Evolutionary conservation across 2,888 invertebrate genomes (phyloP).

Genomic region (Peribatodes rhomboidaria): DNA sequence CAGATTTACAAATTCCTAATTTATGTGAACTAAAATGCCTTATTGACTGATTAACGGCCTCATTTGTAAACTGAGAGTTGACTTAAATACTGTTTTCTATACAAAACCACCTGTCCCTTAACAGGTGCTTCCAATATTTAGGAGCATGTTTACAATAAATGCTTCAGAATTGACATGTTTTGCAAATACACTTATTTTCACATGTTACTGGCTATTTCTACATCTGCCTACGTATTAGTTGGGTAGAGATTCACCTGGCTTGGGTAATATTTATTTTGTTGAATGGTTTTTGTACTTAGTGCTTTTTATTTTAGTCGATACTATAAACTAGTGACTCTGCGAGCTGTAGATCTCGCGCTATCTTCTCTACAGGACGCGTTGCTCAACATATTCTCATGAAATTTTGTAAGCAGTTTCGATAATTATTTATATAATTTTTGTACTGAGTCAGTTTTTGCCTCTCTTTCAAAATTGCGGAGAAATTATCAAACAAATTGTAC

Average conservation of each 20-base stretch:
- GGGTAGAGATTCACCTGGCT: slow-evolving; percentile 13
- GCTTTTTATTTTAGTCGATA: not conserved
- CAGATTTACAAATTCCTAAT: slow-evolving; percentile 12
- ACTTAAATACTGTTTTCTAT: slow-evolving; percentile 28
- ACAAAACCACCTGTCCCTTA: slow-evolving; percentile 19
- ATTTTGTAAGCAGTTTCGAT: too few species aligned
- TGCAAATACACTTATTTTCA: slow-evolving; percentile 50
- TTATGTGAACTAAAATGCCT: slow-evolving; percentile 30
- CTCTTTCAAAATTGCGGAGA: too few species aligned
- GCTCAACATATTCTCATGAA: too few species aligned
- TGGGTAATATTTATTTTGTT: slow-evolving; percentile 6
- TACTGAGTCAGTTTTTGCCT: too few species aligned
- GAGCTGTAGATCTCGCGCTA: too few species aligned
- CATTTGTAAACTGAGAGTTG: slow-evolving; percentile 27
- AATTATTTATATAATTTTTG: too few species aligned
- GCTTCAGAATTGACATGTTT: slow-evolving; percentile 53
- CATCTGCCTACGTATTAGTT: slow-evolving; percentile 2
- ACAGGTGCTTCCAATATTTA: slow-evolving; percentile 20
- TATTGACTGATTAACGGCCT: slow-evolving; percentile 34
- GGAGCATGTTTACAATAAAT: slow-evolving; percentile 41
- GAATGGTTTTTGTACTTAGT: not conserved
- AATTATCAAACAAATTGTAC: too few species aligned
- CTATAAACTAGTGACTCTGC: too few species aligned
- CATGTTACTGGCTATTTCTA: slow-evolving; percentile 25
- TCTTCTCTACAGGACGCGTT: too few species aligned